Base-by-base conservation (phyloP, 2,888 invertebrate species). In the Zygogramma bicolorata region DNA sequence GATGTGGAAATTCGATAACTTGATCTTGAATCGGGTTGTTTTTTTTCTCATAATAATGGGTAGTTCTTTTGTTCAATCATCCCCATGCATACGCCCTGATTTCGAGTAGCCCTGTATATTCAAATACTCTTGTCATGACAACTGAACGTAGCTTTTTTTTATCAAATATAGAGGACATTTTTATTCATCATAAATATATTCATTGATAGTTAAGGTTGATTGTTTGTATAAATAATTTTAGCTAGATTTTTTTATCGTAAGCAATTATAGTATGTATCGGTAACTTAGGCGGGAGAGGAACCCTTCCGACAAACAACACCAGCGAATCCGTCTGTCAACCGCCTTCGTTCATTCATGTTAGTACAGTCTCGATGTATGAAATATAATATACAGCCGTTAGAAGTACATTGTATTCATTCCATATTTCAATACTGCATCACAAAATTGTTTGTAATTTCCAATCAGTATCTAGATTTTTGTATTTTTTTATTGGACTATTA, bases 171-270 rank as follows among this genome's bases (percentile, higher is more conserved):
- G 79, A 80, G 84, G 84, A 84, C 83, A 78, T 77, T 82, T 83
- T 81, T 82, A 79, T 79, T 77, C 79, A 78, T 63, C 63, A 63
- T 42, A 72, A 80, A 82, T 84, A 84, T 85, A 85, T 85, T 85
- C 84, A 85, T 82, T 85, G 84, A 83, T 86, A 86, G 85, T 85
- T 86, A 84, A 84, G 83, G 75, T 79, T 75, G 81, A 86, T 87
- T 87, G 86, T 87, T 87, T 87, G 87, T 87, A 87, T 87, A 87
- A 87, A 86, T 86, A 86, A 84, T 85, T 85, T 85, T 86, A 86
- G 85, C 84, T 86, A 86, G 85, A 81, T 85, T 85, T 85, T 74
- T 85, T 85, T 86, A 86, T 86, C 84, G 84, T 87, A 87, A 86
- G 85, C 85, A 84, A 84, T 82, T 81, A 85, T 85, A 84, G 85